Evolutionary conservation across 2,113 vertebrate genomes (phyloP), one percentile per base, ranked within the genome.

Genomic region (Lutjanus erythropterus): DNA sequence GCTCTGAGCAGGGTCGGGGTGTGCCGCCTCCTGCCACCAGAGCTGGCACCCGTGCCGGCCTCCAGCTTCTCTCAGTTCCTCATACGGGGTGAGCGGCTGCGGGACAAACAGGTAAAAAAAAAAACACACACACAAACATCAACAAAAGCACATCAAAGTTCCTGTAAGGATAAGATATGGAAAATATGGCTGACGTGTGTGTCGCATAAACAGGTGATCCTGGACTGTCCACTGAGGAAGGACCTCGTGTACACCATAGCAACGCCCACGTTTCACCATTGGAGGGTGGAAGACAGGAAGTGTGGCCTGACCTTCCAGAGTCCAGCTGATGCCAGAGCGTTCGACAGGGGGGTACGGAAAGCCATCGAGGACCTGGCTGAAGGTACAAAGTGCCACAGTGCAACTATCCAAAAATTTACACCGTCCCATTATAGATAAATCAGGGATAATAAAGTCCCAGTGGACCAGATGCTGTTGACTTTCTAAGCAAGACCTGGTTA

Each of bases 241-340:
- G 97, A 99, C 92, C 94, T 99, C 86, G 95, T 99, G 53, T 99
- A 99, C 94, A 99, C 96, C 19, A 98, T 98, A 94, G 98, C 98
- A n/a, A 99, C 97, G n/a, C 98, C 98, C 76, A 99, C 96, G 6
- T 99, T 99, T 93, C 98, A 99, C 92, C 98, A 99, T 44, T 99
- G 98, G 98, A 98, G 96, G 90, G 97, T 99, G 46, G 97, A 99
- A 91, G 97, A 98, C 93, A 96, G 95, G 81, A 97, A 96, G 92
- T 99, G 97, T 12, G 98, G 98, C 77, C 95, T 99, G 59, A 97
- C 97, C 85, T 99, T 99, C 86, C 98, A 99, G 92, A 98, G 98
- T 92, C 98, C 98, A 0, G 98, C 98, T 0, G 98, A 99, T 0
- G 98, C 97, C 53, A 96, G 98, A 83, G 98, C 98, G 85, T 99